These are phyloP conservation scores for Myrmecobius fasciatus DNA, from an alignment of 2,113 vertebrate genomes.

Conservation along the genomic window DNA sequence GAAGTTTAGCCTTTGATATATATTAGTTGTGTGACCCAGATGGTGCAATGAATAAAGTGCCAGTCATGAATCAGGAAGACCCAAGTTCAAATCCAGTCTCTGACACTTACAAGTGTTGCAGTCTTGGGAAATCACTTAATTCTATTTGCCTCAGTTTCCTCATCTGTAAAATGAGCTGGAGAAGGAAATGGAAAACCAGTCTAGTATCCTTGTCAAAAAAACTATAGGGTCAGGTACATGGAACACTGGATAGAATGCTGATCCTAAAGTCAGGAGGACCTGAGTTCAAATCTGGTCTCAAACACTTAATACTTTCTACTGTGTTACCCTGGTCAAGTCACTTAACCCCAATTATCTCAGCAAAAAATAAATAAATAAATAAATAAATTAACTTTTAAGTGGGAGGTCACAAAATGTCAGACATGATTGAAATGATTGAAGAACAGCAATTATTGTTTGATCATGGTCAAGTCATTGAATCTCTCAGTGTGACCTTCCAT, in stretches of 20 bases:
- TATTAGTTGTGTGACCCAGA: not conserved
- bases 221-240: too few species aligned
- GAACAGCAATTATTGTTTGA: not conserved
- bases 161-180: not conserved
- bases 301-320: too few species aligned
- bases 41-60: not conserved
- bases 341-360: too few species aligned
- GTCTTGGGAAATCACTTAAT: not conserved
- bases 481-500: too few species aligned
- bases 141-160: not conserved
- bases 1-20: not conserved
- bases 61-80: not conserved
- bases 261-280: too few species aligned
- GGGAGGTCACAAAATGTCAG: not conserved
- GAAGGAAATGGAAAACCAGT: not conserved
- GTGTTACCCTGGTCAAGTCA: too few species aligned
- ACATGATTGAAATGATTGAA: not conserved
- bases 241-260: too few species aligned
- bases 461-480: not conserved
- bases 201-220: not conserved
- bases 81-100: not conserved
- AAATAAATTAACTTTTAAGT: too few species aligned
- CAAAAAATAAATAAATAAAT: too few species aligned
- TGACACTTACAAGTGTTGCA: not conserved
- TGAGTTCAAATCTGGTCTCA: too few species aligned